Base-by-base conservation (phyloP, 2,888 invertebrate species). In the Rhingia campestris region DNA sequence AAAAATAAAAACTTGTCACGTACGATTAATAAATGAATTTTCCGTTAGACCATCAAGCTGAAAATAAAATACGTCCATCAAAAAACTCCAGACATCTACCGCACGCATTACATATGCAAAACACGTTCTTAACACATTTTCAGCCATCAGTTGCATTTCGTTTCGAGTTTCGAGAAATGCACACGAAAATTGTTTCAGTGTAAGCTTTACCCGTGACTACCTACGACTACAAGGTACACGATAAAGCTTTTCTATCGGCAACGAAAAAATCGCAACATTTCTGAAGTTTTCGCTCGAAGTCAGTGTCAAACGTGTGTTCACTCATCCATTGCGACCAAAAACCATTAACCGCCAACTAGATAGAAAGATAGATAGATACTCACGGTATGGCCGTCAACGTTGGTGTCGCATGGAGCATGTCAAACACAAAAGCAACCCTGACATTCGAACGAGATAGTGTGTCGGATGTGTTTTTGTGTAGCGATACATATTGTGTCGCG, bases 51-150 rank as follows among this genome's bases (percentile, higher is more conserved):
- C 30, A 58, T 69, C 67, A 53, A 45, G 22, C 22, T 22, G 22
- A 22, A 22, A 53, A 69, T 6, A 47, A 49, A 61, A 22, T 69
- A 6, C 37, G 12, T 33, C 47, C 63, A 54, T 35, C 12, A 30
- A 51, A 35, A 37, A 49, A 14, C 6, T 32, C n/a, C 12, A n/a
- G 4, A 32, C 30, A n/a, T 5, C 3, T 4, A 35, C 6, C 33
- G 4, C 30, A 9, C 30, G 3, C 35, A 82, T 77, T 73, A 69
- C 30, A 22, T 32, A 82, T 82, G 49, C 77, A 77, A 53, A 9
- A 1, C 82, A 74, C 79, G 79, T 41, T 64, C 66, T 63, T 64
- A 82, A 67, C 77, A 82, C 63, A 82, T 64, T 79, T 74, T 67
- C 63, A 54, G 47, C 41, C 63, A 58, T 51, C 67, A 45, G 64